Base-by-base conservation (phyloP, 2,888 invertebrate species). In the Stenurella melanura region DNA sequence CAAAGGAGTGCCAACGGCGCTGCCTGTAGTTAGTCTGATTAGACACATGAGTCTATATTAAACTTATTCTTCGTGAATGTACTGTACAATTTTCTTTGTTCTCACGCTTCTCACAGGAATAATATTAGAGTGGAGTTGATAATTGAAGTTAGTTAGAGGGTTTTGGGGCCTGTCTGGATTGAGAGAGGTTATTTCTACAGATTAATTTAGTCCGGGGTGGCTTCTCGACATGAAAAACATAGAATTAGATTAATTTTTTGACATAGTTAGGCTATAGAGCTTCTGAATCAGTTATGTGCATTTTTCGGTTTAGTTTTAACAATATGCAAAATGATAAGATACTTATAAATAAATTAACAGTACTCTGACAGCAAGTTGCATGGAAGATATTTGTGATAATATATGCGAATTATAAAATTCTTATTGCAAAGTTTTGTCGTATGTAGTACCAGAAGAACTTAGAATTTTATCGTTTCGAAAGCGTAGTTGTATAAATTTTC, bases 41-140 rank as follows among this genome's bases (percentile, higher is more conserved):
- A 75, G 82, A 73, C 76, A 75, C 76, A 78, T 75, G 77, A 76
- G 76, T 70, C 68, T 66, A 73, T 74, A 78, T 78, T 78, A 76
- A 50, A 57, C 57, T 72, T 64, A 63, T 63, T 60, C 63, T 64
- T 72, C 61, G 26, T 42, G 60, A 19, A 19, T 60, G 60, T 57
- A 57, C 69, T 34, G 57, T 19, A 34, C 38, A 19, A 60, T 70
- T 70, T 70, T 70, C 58, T 70, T 70, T 60, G 60, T 60, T 60
- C 21, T 42, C 69, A 18, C 69, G 34, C 70, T 61, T 17, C 60
- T 50, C 70, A 21, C 42, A 60, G 70, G 70, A 42, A 70, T 70
- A 70, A 70, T 70, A 60, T 70, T 61, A 60, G 70, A 56, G 68
- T 11, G 26, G 57, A 42, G 34, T 17, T 42, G 17, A 56, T 68